Conservation (phyloP, 2,797 vertebrate genomes). For the Scyliorhinus canicula region DNA sequence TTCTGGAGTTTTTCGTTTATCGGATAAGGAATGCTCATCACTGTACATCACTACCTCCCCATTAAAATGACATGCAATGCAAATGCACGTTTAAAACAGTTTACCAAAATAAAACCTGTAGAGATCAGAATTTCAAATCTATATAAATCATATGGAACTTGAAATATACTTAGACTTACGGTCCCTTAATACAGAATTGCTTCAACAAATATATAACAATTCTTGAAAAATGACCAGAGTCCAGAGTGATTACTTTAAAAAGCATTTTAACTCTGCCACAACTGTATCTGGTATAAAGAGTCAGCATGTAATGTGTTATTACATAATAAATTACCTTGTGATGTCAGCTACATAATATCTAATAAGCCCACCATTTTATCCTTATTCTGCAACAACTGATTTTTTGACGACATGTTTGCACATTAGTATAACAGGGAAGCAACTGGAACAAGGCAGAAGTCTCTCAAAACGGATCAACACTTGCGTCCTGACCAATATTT, state of each 20-base stretch:
- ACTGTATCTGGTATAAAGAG: not conserved
- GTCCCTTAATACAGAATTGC: not conserved
- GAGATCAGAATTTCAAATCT: not conserved
- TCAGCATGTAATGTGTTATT: not conserved
- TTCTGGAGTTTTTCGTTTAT: too few relatives aligned
- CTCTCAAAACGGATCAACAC: not conserved
- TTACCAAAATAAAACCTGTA: not conserved
- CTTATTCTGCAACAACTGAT: too few relatives aligned
- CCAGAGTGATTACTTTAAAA: not conserved
- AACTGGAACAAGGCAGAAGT: not conserved
- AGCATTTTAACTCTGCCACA: not conserved
- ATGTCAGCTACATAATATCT: not conserved
- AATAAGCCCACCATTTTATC: not conserved
- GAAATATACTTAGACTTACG: not conserved
- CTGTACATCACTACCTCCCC: too few relatives aligned
- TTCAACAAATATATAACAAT: not conserved
- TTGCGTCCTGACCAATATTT: not conserved
- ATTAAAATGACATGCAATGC: not conserved
- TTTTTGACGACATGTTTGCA: too few relatives aligned
- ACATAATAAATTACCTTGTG: not conserved
- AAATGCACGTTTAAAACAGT: not conserved
- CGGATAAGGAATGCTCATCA: too few relatives aligned
- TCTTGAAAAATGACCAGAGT: not conserved
- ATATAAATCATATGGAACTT: not conserved
- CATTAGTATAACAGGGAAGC: too few relatives aligned